Evolutionary conservation across 92 coral and sea anemone genomes (phyloP).

Genomic region (Siderastrea radians): DNA sequence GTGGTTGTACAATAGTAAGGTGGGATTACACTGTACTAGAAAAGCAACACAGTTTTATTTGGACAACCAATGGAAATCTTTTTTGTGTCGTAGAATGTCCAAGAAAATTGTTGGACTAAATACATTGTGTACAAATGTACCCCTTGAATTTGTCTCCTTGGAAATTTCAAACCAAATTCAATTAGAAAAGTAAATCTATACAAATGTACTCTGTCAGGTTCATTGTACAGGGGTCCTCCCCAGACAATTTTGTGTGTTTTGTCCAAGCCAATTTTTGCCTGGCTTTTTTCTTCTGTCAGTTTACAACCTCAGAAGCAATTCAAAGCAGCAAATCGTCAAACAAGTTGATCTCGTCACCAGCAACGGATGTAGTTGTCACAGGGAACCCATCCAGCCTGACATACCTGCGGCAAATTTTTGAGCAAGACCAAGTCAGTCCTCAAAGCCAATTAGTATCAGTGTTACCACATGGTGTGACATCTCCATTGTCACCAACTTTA

Average conservation of each 20-base stretch:
- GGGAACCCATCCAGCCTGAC: conserved; percentile 84
- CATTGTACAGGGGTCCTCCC: background rate
- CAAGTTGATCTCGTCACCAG: conserved; percentile 54
- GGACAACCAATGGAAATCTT: too few relatives aligned
- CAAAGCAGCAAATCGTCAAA: conserved; percentile 50
- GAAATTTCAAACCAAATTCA: too few relatives aligned
- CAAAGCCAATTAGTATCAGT: conserved; percentile 88
- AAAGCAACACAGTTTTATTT: too few relatives aligned
- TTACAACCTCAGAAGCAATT: conserved; percentile 63
- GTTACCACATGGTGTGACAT: conserved; percentile 73
- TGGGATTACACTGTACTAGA: too few relatives aligned
- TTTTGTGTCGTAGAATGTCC: too few relatives aligned
- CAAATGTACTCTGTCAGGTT: too few relatives aligned
- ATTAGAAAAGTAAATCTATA: too few relatives aligned
- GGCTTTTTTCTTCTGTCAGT: conserved; percentile 22
- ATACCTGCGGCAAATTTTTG: conserved; percentile 89
- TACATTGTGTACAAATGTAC: too few relatives aligned
- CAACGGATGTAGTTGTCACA: conserved; percentile 86
- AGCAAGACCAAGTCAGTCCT: conserved; percentile 83
- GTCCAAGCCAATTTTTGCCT: too few relatives aligned
- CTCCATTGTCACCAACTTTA: conserved; percentile 67
- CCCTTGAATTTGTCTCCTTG: too few relatives aligned
- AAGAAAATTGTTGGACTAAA: too few relatives aligned
- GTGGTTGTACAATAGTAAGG: too few relatives aligned
- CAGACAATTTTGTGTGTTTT: background rate